These are phyloP conservation scores for Actinopyga echinites DNA, from an alignment of 53 echinoderm and acorn worm species.

Conservation along the genomic window DNA sequence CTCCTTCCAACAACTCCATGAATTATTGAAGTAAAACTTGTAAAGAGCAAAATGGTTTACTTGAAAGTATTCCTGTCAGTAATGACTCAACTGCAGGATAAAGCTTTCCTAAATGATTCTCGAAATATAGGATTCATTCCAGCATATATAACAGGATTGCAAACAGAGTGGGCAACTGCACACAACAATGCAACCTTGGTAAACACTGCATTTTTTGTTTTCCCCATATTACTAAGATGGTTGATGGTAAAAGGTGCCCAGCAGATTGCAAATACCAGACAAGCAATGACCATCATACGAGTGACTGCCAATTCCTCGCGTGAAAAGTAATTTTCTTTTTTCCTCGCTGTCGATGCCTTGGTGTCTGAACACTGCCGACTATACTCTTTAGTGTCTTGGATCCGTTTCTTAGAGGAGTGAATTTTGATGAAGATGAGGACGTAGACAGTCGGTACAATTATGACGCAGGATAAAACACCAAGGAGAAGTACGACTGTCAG, in stretches of 20 bases:
- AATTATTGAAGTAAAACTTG: no score
- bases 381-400: constrained; percentile 29
- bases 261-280: constrained; percentile 4
- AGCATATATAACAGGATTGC: constrained; percentile 41
- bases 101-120: constrained; percentile 30
- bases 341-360: background rate
- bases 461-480: constrained; percentile 26
- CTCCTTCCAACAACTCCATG: no score
- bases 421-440: constrained; percentile 17
- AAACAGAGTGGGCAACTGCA: constrained; percentile 33
- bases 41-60: no score
- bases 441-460: constrained; percentile 21
- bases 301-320: constrained; percentile 29
- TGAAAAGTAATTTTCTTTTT: constrained; percentile 16
- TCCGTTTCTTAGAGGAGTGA: constrained; percentile 27
- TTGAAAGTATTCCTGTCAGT: no score
- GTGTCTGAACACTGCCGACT: constrained; percentile 27
- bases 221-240: background rate
- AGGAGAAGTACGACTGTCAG: constrained; percentile 4
- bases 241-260: constrained; percentile 35
- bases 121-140: constrained; percentile 40
- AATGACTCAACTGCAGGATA: constrained; percentile 7
- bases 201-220: background rate
- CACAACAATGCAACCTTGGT: constrained; percentile 7
- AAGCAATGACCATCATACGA: constrained; percentile 32